Evolutionary conservation across 23 tunicate species (phyloP).

Genomic region (Diplosoma virens): DNA sequence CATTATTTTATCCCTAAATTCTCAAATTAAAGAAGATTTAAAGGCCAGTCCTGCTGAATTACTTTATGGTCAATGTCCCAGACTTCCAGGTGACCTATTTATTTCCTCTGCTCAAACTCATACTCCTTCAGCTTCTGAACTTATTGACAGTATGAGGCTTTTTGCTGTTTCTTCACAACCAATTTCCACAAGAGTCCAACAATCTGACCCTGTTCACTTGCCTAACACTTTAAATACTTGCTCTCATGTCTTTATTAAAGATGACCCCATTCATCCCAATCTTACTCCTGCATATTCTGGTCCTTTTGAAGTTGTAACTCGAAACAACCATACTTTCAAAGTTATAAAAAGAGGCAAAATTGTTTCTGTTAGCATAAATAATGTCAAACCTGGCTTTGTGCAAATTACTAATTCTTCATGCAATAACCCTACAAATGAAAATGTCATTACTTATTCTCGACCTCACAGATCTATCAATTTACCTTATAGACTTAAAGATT

Average conservation of each 20-base stretch:
- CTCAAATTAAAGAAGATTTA: background rate
- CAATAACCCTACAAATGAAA: too few relatives aligned
- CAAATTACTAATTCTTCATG: too few relatives aligned
- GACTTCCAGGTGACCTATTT: conserved; percentile 3
- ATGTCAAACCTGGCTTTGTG: too few relatives aligned
- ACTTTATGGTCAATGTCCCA: background rate
- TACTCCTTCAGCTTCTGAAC: background rate
- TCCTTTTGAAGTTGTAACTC: too few relatives aligned
- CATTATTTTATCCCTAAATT: background rate
- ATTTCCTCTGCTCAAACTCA: background rate
- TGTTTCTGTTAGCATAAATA: too few relatives aligned
- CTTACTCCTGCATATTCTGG: too few relatives aligned
- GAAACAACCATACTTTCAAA: too few relatives aligned
- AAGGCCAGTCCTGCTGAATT: background rate
- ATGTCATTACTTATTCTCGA: too few relatives aligned
- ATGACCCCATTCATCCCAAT: background rate
- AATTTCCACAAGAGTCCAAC: background rate
- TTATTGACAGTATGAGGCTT: background rate
- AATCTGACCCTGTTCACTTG: background rate
- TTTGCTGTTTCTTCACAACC: background rate
- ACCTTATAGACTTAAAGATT: too few relatives aligned
- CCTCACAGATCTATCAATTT: too few relatives aligned
- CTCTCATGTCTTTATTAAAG: background rate
- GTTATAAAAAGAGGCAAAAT: too few relatives aligned
- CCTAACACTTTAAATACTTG: background rate